Base-by-base conservation (phyloP, 2,797 vertebrate species). In the Sebastes variabilis region DNA sequence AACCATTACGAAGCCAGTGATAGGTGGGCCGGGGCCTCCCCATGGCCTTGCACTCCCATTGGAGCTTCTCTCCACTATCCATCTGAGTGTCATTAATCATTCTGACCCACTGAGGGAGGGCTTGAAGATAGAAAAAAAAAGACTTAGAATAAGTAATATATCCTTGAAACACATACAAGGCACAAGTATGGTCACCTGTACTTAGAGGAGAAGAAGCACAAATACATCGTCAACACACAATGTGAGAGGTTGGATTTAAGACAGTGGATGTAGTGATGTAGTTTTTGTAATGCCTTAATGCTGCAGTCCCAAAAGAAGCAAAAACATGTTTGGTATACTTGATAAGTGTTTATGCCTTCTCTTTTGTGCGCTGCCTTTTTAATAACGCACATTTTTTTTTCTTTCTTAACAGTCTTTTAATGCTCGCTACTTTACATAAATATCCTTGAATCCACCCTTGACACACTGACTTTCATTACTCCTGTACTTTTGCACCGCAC, bases 41-140 rank as follows among this genome's bases (percentile, higher is more conserved):
- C 1, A 92, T 96, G 77, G 98, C 98, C 91, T 96, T 97, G 82
- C 98, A 99, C 83, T 99, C 98, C 98, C 98, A 99, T 12, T 92
- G 96, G 75, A 99, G 96, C 68, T 92, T 96, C 75, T 99, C 98
- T 34, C 98, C 98, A 6, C 98, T 99, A 95, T 99, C 98, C 87
- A 99, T 83, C 14, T 97, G 97, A 58, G 97, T 98, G 34, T 99
- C 97, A 76, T 99, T 99, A 94, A 99, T 96, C 90, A 96, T 97
- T 84, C 96, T 97, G 79, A 97, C 92, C 98, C 98, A 99, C 81
- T 97, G 97, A 79, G 98, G 98, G 71, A 96, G 95, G 59, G 97
- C 98, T 99, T 85, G n/a, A 88, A 92, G 75, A 85, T 5, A 72
- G 52, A 69, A 74, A 81, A 76, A 64, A 70, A 83, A 81, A 66